Conservation (phyloP, 2,113 vertebrate species). For the Garra rufa region DNA sequence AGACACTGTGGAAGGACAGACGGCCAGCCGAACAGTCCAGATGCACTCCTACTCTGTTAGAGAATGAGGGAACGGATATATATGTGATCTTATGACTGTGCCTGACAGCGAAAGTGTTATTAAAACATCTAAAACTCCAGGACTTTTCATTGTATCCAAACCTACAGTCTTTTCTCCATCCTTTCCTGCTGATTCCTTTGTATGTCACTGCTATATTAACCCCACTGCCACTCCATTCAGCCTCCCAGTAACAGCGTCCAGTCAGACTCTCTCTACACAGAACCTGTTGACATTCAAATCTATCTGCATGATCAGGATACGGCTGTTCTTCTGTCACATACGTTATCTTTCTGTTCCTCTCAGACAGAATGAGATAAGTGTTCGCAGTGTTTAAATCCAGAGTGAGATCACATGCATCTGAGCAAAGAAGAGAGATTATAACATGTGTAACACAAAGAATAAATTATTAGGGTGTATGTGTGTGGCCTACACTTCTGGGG, state of each 20-base stretch:
- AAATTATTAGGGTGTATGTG: neutral
- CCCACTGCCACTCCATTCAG: neutral
- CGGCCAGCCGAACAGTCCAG: too few species aligned
- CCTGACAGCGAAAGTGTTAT: too few species aligned
- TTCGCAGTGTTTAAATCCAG: conserved; percentile 34
- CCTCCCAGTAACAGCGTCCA: conserved; percentile 16
- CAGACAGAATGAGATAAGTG: conserved; percentile 23
- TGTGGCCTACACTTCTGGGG: conserved; percentile 23
- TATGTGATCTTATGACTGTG: too few species aligned
- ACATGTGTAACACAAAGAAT: neutral
- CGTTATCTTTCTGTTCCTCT: conserved; percentile 21
- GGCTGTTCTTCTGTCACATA: neutral
- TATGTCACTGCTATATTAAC: neutral
- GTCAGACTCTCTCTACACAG: conserved; percentile 7
- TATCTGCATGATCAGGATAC: neutral
- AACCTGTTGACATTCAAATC: neutral
- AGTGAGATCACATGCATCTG: conserved; percentile 24
- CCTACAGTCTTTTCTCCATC: neutral
- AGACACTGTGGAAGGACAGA: too few species aligned
- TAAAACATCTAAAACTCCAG: neutral
- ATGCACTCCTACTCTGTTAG: too few species aligned
- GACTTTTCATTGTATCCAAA: conserved; percentile 12
- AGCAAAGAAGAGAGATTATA: neutral
- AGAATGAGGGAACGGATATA: too few species aligned
- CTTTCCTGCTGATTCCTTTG: conserved; percentile 16